A percentile compares a stretch with the other conserved stretches of the same genome.
Evolutionary conservation across 2,113 vertebrate species (phyloP).

Genomic region (Equus quagga): DNA sequence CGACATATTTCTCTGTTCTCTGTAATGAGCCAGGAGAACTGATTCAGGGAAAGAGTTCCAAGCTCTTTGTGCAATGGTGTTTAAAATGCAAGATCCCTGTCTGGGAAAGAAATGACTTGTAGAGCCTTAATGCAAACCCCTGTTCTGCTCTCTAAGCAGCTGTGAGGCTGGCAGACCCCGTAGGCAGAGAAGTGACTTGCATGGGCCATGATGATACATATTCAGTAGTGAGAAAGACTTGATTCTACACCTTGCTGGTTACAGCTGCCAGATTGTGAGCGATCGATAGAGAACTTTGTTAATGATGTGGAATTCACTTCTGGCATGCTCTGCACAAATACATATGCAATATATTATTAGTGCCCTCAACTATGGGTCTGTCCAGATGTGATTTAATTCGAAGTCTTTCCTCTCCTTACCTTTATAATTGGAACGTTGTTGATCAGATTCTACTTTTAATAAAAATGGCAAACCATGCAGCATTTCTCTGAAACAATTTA

Average conservation of each 20-base stretch:
- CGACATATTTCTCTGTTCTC: conserved; percentile 40
- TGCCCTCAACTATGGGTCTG: conserved; percentile 66
- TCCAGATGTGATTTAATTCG: conserved; percentile 81
- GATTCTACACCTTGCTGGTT: conserved; percentile 61
- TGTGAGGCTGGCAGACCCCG: conserved; percentile 53
- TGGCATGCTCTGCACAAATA: conserved; percentile 74
- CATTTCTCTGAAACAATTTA: conserved; percentile 64
- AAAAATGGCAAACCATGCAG: conserved; percentile 57
- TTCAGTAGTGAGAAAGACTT: conserved; percentile 66
- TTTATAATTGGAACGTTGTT: conserved; percentile 71
- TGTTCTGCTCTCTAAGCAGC: conserved; percentile 62
- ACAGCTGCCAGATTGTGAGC: conserved; percentile 62
- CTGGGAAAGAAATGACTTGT: conserved; percentile 69
- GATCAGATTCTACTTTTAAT: conserved; percentile 73
- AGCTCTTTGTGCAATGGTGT: conserved; percentile 55
- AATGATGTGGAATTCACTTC: conserved; percentile 78
- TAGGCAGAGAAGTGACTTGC: conserved; percentile 42
- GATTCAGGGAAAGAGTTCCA: conserved; percentile 1
- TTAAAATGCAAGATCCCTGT: conserved; percentile 74
- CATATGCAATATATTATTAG: conserved; percentile 70
- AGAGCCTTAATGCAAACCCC: conserved; percentile 52
- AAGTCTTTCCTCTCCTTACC: conserved; percentile 57
- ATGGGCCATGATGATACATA: conserved; percentile 76
- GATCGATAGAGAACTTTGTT: conserved; percentile 76
- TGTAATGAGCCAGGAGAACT: neutral